These are phyloP conservation scores for Sebastes steindachneri DNA, from an alignment of 2,797 vertebrate genomes.

Conservation along the genomic window DNA sequence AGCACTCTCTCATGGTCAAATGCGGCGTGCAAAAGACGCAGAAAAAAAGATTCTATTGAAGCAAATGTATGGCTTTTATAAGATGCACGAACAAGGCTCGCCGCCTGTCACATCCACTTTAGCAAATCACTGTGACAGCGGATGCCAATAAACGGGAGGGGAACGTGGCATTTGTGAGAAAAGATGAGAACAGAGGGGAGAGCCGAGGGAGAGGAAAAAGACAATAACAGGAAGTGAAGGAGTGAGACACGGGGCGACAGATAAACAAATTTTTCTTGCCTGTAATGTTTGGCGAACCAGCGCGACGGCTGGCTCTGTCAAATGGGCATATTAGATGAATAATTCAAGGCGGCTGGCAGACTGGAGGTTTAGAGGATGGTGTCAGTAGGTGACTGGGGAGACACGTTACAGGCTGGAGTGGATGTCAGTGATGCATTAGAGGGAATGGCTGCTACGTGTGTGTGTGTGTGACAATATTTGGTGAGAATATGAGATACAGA, in stretches of 20 bases:
- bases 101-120: slow-evolving; percentile 70
- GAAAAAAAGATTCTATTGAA: slow-evolving; percentile 27
- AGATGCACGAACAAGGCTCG: slow-evolving; percentile 52
- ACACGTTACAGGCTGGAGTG: slow-evolving; percentile 42
- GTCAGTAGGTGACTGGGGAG: slow-evolving; percentile 57
- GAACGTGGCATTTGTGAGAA: slow-evolving; percentile 38
- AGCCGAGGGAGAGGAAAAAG: slow-evolving; percentile 13
- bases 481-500: slow-evolving; percentile 7
- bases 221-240: slow-evolving; percentile 51
- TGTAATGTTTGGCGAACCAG: slow-evolving; percentile 43
- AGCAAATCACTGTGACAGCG: slow-evolving; percentile 63
- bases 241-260: slow-evolving; percentile 28
- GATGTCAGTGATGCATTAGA: slow-evolving; percentile 34
- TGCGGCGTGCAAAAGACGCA: slow-evolving; percentile 9
- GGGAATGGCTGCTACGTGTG: not conserved
- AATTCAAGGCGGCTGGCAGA: slow-evolving; percentile 60
- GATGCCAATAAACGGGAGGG: slow-evolving; percentile 57
- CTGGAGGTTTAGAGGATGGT: slow-evolving; percentile 48
- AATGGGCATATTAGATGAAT: slow-evolving; percentile 74
- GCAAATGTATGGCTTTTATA: slow-evolving; percentile 65
- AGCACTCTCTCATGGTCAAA: slow-evolving; percentile 15
- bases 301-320: slow-evolving; percentile 53
- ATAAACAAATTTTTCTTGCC: slow-evolving; percentile 50
- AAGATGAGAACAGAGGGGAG: slow-evolving; percentile 15
- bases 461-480: slow-evolving; percentile 5